phyloP scores from a whole-genome alignment of 2,113 vertebrate genomes.

The Thinocorus orbignyianus region DNA sequence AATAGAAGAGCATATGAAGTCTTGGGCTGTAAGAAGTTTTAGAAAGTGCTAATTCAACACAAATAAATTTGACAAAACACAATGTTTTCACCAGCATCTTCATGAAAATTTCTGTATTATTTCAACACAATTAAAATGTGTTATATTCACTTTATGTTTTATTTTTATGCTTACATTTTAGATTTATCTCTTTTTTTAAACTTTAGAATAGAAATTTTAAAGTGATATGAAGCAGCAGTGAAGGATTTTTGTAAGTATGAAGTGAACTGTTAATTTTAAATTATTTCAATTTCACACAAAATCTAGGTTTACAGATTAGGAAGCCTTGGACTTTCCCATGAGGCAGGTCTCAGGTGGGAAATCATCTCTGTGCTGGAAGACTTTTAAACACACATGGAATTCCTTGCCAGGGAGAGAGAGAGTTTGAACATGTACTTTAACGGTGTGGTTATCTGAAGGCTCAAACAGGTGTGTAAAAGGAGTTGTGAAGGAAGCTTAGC shows the following conservation, averaged over 20 bases:
- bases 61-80: not conserved
- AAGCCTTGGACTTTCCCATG: not conserved
- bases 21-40: not conserved
- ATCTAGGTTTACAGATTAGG: not conserved
- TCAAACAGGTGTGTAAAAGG: not conserved
- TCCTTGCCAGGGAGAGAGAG: not conserved
- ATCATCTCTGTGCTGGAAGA: not conserved
- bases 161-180: not conserved
- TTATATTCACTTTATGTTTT: not conserved
- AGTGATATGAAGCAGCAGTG: not conserved
- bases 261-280: not conserved
- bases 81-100: not conserved
- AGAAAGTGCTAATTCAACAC: not conserved
- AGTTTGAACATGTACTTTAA: not conserved
- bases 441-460: not conserved
- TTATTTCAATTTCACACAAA: not conserved
- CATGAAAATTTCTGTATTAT: accelerated
- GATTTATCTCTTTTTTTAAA: not conserved
- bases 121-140: not conserved
- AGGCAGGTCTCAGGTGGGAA: not conserved
- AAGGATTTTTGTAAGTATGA: not conserved
- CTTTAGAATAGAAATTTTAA: not conserved
- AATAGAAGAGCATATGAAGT: not conserved
- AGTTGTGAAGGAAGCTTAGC: not conserved
- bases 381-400: not conserved